Evolutionary conservation across 2,888 invertebrate genomes (phyloP).

Genomic region (Tineola bisselliella): DNA sequence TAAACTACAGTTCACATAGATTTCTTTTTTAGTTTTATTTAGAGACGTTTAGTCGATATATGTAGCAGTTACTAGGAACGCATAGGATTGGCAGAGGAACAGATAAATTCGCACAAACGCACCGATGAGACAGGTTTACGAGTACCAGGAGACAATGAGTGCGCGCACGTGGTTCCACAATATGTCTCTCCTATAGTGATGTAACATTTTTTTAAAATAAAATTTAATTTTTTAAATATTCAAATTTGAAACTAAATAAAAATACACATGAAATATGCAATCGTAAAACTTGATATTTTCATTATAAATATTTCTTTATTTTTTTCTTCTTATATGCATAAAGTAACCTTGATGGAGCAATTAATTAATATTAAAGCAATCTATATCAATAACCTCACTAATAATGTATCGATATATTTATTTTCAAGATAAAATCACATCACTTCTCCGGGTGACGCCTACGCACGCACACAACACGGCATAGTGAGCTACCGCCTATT

Average conservation of each 20-base stretch:
- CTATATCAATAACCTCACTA: too few relatives aligned
- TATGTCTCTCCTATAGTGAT: not conserved
- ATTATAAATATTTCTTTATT: too few relatives aligned
- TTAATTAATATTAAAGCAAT: too few relatives aligned
- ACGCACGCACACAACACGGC: not conserved
- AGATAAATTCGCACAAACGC: constrained; percentile 9
- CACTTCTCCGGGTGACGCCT: constrained; percentile 2
- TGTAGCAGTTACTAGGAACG: not conserved
- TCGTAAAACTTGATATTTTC: too few relatives aligned
- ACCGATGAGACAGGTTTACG: constrained; percentile 13
- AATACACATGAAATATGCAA: too few relatives aligned
- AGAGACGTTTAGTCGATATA: not conserved
- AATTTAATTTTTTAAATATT: too few relatives aligned
- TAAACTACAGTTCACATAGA: too few relatives aligned
- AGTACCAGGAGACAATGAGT: constrained; percentile 9
- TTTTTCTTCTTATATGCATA: too few relatives aligned
- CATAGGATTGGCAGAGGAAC: not conserved
- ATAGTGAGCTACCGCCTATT: constrained; percentile 2
- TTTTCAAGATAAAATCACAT: not conserved
- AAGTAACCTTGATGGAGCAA: too few relatives aligned
- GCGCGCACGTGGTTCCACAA: constrained; percentile 6
- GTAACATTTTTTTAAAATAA: too few relatives aligned
- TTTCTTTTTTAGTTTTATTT: not conserved
- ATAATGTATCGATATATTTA: too few relatives aligned
- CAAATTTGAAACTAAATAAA: too few relatives aligned